Conservation (phyloP, 2,888 invertebrate genomes). For the Caenorhabditis zanzibari region DNA sequence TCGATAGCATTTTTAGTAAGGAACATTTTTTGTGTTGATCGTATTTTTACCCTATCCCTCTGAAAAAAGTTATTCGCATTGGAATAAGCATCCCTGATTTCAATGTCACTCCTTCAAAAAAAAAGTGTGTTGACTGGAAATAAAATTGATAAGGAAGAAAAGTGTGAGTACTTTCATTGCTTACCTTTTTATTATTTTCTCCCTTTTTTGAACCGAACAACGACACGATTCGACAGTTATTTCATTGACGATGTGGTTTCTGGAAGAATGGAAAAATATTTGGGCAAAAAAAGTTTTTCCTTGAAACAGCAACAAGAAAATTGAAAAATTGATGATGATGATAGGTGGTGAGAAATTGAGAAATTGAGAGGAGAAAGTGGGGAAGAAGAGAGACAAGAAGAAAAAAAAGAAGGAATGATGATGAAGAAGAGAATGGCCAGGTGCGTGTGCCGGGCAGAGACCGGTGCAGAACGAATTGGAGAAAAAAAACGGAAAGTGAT, state of each 20-base stretch:
- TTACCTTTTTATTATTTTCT: conserved; percentile 40
- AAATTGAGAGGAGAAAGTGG: conserved; percentile 11
- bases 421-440: conserved; percentile 41
- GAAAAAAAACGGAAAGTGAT: conserved; percentile 49
- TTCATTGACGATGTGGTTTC: conserved; percentile 37
- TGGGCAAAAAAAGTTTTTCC: conserved; percentile 7
- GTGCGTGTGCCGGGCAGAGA: conserved; percentile 63
- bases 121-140: not conserved
- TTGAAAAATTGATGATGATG: conserved; percentile 16
- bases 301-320: not conserved
- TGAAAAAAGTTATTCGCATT: too few relatives aligned
- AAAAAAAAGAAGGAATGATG: conserved; percentile 12
- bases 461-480: conserved; percentile 54
- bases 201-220: not conserved
- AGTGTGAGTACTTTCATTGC: not conserved
- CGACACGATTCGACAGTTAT: not conserved
- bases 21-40: too few relatives aligned
- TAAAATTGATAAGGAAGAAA: conserved; percentile 23
- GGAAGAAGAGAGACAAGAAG: not conserved
- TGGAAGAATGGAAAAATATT: conserved; percentile 1
- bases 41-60: too few relatives aligned
- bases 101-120: conserved; percentile 20
- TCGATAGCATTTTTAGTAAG: too few relatives aligned
- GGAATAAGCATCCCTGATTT: conserved; percentile 8
- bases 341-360: conserved; percentile 12